These are phyloP conservation scores for Neofelis nebulosa DNA, from an alignment of 2,113 vertebrate species.

Conservation along the genomic window DNA sequence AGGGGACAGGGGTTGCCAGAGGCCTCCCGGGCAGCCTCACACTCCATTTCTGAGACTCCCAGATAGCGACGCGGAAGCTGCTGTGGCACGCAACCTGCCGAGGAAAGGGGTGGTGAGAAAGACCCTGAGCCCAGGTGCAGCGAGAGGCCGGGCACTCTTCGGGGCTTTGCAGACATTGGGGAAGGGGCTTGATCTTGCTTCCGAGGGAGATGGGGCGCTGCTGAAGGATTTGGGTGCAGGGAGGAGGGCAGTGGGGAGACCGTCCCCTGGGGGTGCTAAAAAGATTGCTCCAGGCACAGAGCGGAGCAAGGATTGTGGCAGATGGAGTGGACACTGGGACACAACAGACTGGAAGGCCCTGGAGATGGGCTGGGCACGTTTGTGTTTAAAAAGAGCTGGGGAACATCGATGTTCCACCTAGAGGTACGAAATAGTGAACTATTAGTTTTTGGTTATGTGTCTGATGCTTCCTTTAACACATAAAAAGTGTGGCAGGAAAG, in stretches of 20 bases:
- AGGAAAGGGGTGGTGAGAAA: background rate
- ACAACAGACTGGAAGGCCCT: background rate
- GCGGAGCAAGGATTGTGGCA: too few species aligned
- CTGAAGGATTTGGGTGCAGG: background rate
- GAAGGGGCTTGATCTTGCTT: background rate
- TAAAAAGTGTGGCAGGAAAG: fast-evolving
- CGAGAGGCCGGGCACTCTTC: background rate
- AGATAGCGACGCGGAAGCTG: background rate
- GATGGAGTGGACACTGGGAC: background rate
- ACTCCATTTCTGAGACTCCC: background rate
- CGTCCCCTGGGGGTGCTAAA: background rate
- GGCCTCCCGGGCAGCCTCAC: background rate
- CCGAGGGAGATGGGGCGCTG: background rate
- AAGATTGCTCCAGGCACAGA: background rate
- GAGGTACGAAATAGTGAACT: background rate
- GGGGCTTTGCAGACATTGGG: background rate
- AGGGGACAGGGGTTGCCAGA: too few species aligned
- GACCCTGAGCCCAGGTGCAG: background rate
- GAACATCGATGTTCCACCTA: background rate
- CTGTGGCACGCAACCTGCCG: background rate
- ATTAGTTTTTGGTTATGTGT: background rate
- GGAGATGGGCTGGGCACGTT: background rate
- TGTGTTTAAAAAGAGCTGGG: background rate
- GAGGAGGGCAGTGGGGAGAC: background rate
- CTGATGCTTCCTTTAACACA: background rate